phyloP scores from a whole-genome alignment of 2,113 vertebrate species.

The Poeciliopsis occidentalis region DNA sequence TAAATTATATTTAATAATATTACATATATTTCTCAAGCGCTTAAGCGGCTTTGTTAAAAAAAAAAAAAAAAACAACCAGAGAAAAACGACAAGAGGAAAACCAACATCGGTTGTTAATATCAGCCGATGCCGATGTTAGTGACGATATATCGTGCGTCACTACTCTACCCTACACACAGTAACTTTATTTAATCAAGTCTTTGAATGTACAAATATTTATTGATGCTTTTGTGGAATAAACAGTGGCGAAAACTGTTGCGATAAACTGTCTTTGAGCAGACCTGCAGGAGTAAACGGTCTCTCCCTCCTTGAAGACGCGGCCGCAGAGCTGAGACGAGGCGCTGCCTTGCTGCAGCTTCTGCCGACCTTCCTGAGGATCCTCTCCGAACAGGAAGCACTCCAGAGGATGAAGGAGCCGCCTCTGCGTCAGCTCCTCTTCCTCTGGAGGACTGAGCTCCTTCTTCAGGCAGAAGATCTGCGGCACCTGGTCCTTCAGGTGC shows the following conservation, averaged over 20 bases:
- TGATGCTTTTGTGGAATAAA: too few relatives aligned
- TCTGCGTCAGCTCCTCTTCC: slow-evolving; percentile 86
- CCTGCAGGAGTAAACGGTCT: slow-evolving; percentile 99
- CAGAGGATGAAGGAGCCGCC: slow-evolving; percentile 84
- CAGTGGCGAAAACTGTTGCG: too few relatives aligned
- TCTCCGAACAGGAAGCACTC: slow-evolving; percentile 93
- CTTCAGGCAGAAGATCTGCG: slow-evolving; percentile 86
- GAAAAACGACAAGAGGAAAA: too few relatives aligned
- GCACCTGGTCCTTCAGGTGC: slow-evolving; percentile 89
- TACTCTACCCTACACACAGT: not conserved
- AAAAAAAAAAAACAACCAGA: too few relatives aligned
- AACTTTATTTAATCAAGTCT: not conserved
- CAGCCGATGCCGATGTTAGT: too few relatives aligned
- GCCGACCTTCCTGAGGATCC: slow-evolving; percentile 86
- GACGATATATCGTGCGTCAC: too few relatives aligned
- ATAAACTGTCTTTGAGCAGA: slow-evolving; percentile 60
- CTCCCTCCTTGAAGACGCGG: slow-evolving; percentile 95
- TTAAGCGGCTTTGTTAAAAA: too few relatives aligned
- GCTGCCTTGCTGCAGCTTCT: slow-evolving; percentile 87
- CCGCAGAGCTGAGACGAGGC: slow-evolving; percentile 91
- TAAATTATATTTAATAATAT: too few relatives aligned
- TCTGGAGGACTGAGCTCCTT: slow-evolving; percentile 84
- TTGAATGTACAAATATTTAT: too few relatives aligned
- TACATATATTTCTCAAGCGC: too few relatives aligned
- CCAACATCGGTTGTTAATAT: too few relatives aligned